phyloP scores from a whole-genome alignment of 2,113 vertebrate genomes.

The Hippocampus barbouri region DNA sequence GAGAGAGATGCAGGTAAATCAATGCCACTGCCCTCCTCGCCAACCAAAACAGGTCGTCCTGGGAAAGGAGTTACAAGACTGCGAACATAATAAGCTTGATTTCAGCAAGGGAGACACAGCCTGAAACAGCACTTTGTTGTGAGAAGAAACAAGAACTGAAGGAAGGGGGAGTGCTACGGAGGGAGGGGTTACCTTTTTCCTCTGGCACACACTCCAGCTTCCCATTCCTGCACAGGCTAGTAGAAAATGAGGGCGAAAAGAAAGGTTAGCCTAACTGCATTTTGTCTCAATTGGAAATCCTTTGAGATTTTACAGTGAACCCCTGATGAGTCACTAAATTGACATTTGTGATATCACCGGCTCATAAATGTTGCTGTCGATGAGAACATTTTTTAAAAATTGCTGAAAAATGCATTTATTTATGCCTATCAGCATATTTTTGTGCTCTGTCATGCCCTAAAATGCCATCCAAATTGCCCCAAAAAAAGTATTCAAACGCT shows the following conservation, averaged over 20 bases:
- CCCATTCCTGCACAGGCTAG: slow-evolving; percentile 73
- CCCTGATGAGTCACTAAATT: not conserved
- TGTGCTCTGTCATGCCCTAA: no score
- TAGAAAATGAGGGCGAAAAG: slow-evolving; percentile 27
- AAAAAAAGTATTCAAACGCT: no score
- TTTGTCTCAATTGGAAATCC: slow-evolving; percentile 30
- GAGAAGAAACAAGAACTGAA: slow-evolving; percentile 33
- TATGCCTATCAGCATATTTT: no score
- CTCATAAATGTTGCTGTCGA: no score
- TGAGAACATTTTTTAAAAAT: no score
- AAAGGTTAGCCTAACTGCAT: slow-evolving; percentile 28
- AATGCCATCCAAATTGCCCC: no score
- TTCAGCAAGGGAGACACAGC: slow-evolving; percentile 44
- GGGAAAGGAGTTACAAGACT: slow-evolving; percentile 45
- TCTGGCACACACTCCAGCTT: slow-evolving; percentile 72
- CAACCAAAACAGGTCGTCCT: slow-evolving; percentile 35
- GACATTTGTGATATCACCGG: not conserved
- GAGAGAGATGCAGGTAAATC: slow-evolving; percentile 28
- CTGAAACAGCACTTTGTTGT: slow-evolving; percentile 60
- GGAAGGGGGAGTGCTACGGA: slow-evolving; percentile 1
- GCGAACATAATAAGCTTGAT: slow-evolving; percentile 54
- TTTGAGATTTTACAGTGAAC: not conserved
- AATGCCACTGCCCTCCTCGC: slow-evolving; percentile 27
- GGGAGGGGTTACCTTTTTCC: slow-evolving; percentile 65
- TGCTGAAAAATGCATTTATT: no score